Percentiles rank a stretch among this genome's conserved stretches.
phyloP scores from a whole-genome alignment of 35 echinoderm and acorn worm species.

The Anneissia japonica region DNA sequence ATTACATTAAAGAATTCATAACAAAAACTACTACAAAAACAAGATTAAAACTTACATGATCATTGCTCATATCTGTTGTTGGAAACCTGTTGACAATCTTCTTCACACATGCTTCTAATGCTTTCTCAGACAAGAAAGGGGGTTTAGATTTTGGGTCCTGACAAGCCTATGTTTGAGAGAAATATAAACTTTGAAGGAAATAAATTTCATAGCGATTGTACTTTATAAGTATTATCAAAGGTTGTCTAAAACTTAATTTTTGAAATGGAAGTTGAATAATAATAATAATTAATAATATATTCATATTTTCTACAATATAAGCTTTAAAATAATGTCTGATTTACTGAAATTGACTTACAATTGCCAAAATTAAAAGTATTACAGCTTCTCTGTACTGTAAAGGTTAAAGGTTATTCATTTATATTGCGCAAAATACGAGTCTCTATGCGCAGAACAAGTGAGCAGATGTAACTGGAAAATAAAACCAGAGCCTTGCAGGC shows the following conservation, averaged over 20 bases:
- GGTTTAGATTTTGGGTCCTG: conserved; percentile 89
- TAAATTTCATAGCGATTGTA: background rate
- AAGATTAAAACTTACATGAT: conserved; percentile 70
- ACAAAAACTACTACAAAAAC: too few relatives aligned
- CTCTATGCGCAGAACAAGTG: too few relatives aligned
- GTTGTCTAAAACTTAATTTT: background rate
- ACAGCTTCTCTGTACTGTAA: too few relatives aligned
- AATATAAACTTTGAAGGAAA: too few relatives aligned
- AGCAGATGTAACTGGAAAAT: too few relatives aligned
- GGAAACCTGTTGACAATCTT: conserved; percentile 88
- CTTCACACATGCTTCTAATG: conserved; percentile 72
- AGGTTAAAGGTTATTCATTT: too few relatives aligned
- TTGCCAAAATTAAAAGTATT: too few relatives aligned
- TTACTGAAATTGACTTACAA: too few relatives aligned
- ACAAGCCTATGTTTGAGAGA: conserved; percentile 66
- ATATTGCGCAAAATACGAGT: too few relatives aligned
- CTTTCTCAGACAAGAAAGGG: conserved; percentile 85
- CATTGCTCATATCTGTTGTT: conserved; percentile 62
- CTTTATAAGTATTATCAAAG: background rate
- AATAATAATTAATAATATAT: background rate
- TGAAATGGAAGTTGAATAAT: background rate
- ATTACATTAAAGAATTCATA: too few relatives aligned
- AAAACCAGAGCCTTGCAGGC: too few relatives aligned
- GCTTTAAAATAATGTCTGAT: background rate
- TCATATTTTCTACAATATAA: background rate